A percentile compares a stretch with the other conserved stretches of the same genome.
These are phyloP conservation scores for Troides aeacus DNA, from an alignment of 2,888 invertebrate genomes.

Conservation along the genomic window DNA sequence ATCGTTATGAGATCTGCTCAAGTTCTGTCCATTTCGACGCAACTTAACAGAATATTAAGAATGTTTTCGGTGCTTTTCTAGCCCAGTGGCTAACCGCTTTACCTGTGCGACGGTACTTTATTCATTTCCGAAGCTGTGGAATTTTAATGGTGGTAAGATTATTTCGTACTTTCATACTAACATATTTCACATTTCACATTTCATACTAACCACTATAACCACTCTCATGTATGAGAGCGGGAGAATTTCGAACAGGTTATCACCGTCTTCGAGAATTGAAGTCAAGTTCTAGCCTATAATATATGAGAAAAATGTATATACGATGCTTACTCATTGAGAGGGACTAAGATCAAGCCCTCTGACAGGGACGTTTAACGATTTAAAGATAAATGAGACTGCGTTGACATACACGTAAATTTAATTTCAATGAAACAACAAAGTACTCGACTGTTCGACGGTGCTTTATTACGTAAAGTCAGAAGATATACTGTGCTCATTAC, in stretches of 20 bases:
- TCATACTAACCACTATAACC: too few relatives aligned
- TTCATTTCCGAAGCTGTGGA: too few relatives aligned
- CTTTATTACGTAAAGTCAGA: neutral
- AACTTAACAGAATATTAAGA: constrained; percentile 7
- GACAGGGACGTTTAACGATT: neutral
- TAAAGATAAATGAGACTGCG: neutral
- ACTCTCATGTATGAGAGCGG: too few relatives aligned
- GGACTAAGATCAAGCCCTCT: neutral
- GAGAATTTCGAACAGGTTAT: too few relatives aligned
- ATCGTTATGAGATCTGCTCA: constrained; percentile 31
- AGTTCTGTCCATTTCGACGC: constrained; percentile 18
- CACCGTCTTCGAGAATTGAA: too few relatives aligned
- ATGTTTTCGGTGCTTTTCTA: constrained; percentile 4
- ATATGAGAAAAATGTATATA: too few relatives aligned
- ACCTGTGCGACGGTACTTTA: too few relatives aligned
- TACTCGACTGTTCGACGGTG: neutral
- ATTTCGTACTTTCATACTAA: too few relatives aligned
- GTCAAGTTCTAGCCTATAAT: too few relatives aligned
- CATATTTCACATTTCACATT: too few relatives aligned
- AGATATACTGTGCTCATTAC: neutral
- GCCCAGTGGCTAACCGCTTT: too few relatives aligned
- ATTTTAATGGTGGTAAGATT: too few relatives aligned
- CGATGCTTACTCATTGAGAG: neutral
- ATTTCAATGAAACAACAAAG: neutral
- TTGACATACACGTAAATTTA: neutral